A percentile compares a stretch with the other conserved stretches of the same genome.
Evolutionary conservation across 2,888 invertebrate species (phyloP).

Genomic region (Muscina levida): DNA sequence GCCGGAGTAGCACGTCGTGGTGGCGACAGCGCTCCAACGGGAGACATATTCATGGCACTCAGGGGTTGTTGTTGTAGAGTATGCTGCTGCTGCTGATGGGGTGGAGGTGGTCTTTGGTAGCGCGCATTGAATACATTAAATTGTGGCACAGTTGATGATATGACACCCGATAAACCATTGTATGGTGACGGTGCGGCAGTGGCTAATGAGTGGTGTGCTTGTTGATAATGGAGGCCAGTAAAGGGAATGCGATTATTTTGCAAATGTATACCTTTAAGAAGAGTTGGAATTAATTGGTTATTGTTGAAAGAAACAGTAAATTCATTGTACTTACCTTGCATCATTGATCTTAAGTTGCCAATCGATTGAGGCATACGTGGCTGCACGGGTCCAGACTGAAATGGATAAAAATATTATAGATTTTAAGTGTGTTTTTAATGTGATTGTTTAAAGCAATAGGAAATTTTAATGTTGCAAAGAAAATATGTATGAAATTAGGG

Average conservation of each 20-base stretch:
- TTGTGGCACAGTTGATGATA: conserved; percentile 55
- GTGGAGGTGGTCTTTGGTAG: conserved; percentile 64
- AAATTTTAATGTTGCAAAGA: too few relatives aligned
- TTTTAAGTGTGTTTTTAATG: too few relatives aligned
- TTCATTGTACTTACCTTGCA: conserved; percentile 64
- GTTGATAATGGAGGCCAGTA: conserved; percentile 62
- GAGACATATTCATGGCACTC: conserved; percentile 58
- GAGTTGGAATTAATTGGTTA: too few relatives aligned
- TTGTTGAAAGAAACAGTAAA: not conserved
- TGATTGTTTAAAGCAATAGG: too few relatives aligned
- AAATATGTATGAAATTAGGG: too few relatives aligned
- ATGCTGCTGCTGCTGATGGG: conserved; percentile 30
- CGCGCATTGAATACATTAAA: conserved; percentile 63
- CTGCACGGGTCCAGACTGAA: conserved; percentile 57
- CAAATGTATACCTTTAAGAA: conserved; percentile 66
- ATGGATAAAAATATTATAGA: not conserved
- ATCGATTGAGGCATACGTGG: conserved; percentile 69
- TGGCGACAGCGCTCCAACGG: conserved; percentile 51
- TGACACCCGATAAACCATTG: conserved; percentile 55
- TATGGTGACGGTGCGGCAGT: conserved; percentile 30
- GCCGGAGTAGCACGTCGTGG: conserved; percentile 68
- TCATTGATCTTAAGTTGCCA: conserved; percentile 68
- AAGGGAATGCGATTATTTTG: conserved; percentile 70
- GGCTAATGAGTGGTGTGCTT: conserved; percentile 12
- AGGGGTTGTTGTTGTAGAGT: conserved; percentile 32